phyloP scores from a whole-genome alignment of 1,140 invertebrate genomes.

The Lepidurus couesii region DNA sequence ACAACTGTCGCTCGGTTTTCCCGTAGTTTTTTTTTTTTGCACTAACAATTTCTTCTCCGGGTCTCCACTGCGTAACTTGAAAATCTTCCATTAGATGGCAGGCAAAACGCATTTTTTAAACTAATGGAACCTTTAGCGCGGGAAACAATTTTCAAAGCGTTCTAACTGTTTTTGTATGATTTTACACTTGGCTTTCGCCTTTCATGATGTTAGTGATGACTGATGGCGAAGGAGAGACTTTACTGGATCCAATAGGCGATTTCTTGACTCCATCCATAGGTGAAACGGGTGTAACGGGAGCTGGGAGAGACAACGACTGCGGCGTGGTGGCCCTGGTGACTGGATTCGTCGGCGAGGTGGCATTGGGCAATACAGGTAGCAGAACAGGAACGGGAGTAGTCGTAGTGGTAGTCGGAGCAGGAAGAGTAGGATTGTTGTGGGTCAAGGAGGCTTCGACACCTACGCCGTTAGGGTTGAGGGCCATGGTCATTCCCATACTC shows the following conservation, averaged over 20 bases:
- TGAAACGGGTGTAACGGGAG: neutral
- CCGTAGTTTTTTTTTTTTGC: too few relatives aligned
- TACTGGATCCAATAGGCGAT: neutral
- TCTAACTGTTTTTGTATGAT: neutral
- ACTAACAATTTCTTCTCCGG: neutral
- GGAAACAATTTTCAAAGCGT: neutral
- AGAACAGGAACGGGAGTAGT: neutral
- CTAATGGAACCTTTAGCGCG: neutral
- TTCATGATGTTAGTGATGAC: conserved; percentile 9
- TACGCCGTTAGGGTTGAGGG: conserved; percentile 34
- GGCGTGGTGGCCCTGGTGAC: conserved; percentile 24
- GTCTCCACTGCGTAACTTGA: neutral
- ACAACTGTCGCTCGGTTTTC: neutral
- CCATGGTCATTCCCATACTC: conserved; percentile 33
- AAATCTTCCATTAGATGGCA: neutral
- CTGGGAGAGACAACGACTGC: neutral
- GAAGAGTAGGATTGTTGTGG: conserved; percentile 22
- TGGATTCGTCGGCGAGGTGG: conserved; percentile 24
- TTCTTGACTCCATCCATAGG: conserved; percentile 2
- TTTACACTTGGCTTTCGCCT: neutral
- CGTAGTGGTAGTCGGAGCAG: conserved; percentile 1
- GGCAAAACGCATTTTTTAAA: neutral
- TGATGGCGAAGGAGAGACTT: neutral
- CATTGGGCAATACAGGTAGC: neutral
- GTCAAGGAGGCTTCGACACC: conserved; percentile 31